Percentiles rank a stretch among this genome's conserved stretches.
These are phyloP conservation scores for Paramuricea clavata DNA, from an alignment of 92 coral and sea anemone genomes.

Conservation along the genomic window DNA sequence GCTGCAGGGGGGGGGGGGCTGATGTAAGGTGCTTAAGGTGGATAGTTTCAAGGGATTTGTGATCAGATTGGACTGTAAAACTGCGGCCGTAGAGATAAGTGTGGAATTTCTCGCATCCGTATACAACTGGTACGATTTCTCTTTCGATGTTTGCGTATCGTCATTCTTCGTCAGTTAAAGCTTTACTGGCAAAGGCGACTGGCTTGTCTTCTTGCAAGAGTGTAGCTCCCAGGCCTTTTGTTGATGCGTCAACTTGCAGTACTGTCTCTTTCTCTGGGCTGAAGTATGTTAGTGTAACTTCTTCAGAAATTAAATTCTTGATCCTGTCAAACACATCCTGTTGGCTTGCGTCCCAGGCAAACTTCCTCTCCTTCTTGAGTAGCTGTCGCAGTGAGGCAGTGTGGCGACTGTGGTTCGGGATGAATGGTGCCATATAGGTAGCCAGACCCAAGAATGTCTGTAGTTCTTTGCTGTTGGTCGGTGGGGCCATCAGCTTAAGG, in stretches of 20 bases:
- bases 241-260: conserved; percentile 64
- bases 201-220: conserved; percentile 67
- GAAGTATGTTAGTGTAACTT: too few species aligned
- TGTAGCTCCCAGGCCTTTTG: conserved; percentile 65
- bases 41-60: conserved; percentile 66
- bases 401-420: too few species aligned
- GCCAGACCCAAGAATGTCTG: too few species aligned
- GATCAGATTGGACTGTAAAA: conserved; percentile 61
- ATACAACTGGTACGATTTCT: conserved; percentile 62
- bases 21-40: conserved; percentile 65
- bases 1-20: conserved; percentile 65
- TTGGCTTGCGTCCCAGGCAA: too few species aligned
- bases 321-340: too few species aligned
- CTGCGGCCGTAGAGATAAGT: conserved; percentile 54
- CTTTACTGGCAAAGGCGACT: too few species aligned
- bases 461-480: too few species aligned
- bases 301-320: too few species aligned
- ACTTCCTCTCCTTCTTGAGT: too few species aligned
- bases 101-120: conserved; percentile 66
- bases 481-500: conserved; percentile 48
- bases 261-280: conserved; percentile 59
- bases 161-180: too few species aligned
- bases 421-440: too few species aligned
- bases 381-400: too few species aligned
- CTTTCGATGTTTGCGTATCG: conserved; percentile 70